Conservation (phyloP, 1,140 invertebrate species). For the Drosophila carrolli region DNA sequence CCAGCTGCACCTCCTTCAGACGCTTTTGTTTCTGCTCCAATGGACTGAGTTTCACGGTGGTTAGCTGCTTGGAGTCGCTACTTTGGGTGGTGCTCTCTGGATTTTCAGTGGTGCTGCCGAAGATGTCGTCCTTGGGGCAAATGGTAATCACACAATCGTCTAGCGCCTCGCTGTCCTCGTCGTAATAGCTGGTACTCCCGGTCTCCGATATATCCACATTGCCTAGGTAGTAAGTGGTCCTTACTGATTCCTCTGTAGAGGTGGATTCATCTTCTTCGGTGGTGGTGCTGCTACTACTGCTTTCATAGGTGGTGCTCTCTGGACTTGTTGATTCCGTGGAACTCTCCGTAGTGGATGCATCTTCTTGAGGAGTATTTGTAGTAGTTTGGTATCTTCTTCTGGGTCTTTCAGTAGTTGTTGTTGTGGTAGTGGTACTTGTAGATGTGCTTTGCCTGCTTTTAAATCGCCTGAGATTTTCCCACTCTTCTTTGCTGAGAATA, state of each 20-base stretch:
- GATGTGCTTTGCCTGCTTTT: background rate
- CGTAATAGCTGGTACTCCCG: constrained; percentile 56
- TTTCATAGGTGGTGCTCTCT: constrained; percentile 26
- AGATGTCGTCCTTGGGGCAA: constrained; percentile 48
- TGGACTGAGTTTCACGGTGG: constrained; percentile 50
- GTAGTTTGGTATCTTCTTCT: constrained; percentile 9
- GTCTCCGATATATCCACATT: constrained; percentile 49
- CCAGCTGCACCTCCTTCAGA: constrained; percentile 53
- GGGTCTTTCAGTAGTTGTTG: constrained; percentile 5
- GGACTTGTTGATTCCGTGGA: constrained; percentile 26
- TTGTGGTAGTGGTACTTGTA: background rate
- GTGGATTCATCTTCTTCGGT: constrained; percentile 30
- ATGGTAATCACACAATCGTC: constrained; percentile 65
- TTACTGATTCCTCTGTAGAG: constrained; percentile 22
- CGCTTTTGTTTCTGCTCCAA: constrained; percentile 54
- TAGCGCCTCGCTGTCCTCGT: constrained; percentile 48
- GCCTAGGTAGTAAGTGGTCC: constrained; percentile 50
- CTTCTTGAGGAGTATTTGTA: constrained; percentile 23
- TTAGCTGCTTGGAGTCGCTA: constrained; percentile 42
- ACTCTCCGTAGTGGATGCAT: constrained; percentile 22
- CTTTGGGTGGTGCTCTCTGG: constrained; percentile 49
- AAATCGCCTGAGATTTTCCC: constrained; percentile 26
- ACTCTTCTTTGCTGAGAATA: constrained; percentile 53
- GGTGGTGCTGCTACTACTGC: constrained; percentile 32
- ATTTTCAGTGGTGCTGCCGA: constrained; percentile 50